A percentile compares a stretch with the other conserved stretches of the same genome.
Evolutionary conservation across 2,797 vertebrate genomes (phyloP).

Genomic region (Atherinosoma microstoma): DNA sequence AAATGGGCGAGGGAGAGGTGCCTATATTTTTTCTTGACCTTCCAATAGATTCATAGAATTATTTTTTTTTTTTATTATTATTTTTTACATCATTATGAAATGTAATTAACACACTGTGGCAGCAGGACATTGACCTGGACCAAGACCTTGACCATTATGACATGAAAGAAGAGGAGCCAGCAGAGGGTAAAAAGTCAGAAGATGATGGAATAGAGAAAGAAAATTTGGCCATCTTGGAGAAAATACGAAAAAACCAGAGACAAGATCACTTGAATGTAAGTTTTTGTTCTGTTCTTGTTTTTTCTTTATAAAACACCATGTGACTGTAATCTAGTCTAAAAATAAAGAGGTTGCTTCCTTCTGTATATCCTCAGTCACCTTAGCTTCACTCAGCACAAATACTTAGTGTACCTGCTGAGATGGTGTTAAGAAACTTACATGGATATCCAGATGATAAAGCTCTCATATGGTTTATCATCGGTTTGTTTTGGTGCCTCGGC

Average conservation of each 20-base stretch:
- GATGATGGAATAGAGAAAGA: conserved; percentile 99
- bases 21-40: conserved; percentile 16
- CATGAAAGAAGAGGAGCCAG: conserved; percentile 98
- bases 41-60: background rate
- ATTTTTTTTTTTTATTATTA: background rate
- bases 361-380: background rate
- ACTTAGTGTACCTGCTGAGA: background rate
- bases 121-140: conserved; percentile 90
- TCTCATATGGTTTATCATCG: background rate
- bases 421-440: background rate
- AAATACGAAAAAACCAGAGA: conserved; percentile 98
- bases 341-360: background rate
- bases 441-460: background rate
- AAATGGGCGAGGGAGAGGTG: conserved; percentile 98
- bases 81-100: conserved; percentile 23
- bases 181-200: conserved; percentile 94
- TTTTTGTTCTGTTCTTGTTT: conserved; percentile 59
- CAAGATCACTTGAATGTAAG: conserved; percentile 99
- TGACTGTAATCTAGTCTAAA: background rate
- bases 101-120: conserved; percentile 26
- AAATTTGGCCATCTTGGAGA: conserved; percentile 97
- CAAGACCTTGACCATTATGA: conserved; percentile 98
- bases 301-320: background rate
- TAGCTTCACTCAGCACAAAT: background rate
- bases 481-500: background rate